phyloP scores from a whole-genome alignment of 2,797 vertebrate genomes.

The Lepilemur ruficaudatus region DNA sequence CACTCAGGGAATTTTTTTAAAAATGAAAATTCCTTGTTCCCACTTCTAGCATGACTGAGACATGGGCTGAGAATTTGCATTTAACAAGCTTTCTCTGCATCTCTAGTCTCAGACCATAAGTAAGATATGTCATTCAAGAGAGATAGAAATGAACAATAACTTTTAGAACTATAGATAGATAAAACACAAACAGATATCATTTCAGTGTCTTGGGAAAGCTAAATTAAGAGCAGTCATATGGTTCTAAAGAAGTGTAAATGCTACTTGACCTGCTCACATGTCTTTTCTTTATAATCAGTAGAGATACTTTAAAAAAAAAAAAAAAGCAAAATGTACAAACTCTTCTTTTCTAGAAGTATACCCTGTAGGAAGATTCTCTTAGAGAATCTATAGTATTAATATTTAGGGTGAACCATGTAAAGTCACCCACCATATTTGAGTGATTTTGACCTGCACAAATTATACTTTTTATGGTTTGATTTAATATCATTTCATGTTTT shows the following conservation, averaged over 20 bases:
- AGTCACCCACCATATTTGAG: not conserved
- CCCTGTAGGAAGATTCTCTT: not conserved
- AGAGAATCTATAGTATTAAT: not conserved
- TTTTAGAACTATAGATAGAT: not conserved
- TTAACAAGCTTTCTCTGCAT: not conserved
- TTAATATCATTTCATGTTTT: not conserved
- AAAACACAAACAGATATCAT: not conserved
- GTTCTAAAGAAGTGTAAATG: not conserved
- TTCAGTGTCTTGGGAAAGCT: not conserved
- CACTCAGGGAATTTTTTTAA: not conserved
- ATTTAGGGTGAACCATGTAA: not conserved
- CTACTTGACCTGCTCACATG: not conserved
- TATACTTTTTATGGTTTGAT: not conserved
- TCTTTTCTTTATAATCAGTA: not conserved
- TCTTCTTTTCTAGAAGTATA: not conserved
- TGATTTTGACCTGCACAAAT: constrained; percentile 3
- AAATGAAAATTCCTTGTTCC: not conserved
- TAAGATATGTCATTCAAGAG: not conserved
- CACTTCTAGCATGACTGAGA: not conserved
- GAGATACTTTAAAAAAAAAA: not conserved
- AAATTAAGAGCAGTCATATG: not conserved
- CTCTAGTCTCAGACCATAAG: not conserved
- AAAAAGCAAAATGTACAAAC: not conserved
- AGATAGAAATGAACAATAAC: not conserved
- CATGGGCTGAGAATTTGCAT: not conserved